Base-by-base conservation (phyloP, 2,888 invertebrate species). In the Hydrotaea cyrtoneurina region DNA sequence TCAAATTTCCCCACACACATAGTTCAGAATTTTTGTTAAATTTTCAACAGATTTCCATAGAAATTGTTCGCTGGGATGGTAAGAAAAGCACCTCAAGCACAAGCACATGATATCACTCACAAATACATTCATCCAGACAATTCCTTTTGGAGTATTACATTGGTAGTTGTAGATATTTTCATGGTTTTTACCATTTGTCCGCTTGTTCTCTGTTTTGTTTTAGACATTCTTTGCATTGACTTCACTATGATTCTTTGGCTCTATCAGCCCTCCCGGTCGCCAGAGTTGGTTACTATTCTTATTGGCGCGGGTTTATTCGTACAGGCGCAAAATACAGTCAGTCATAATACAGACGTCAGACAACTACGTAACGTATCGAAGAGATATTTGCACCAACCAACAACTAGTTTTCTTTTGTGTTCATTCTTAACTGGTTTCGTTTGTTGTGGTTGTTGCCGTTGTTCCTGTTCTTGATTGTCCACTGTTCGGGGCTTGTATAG, bases 331-430 rank as follows among this genome's bases (percentile, higher is more conserved):
- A 31, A 31, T 31, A 62, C 31, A 62, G 31, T 11, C 62, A n/a
- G 5, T 26, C 50, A 50, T 15, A n/a, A n/a, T 13, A 13, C 43
- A 13, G 43, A 13, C 15, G 43, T 13, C n/a, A 50, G 13, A 11
- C 46, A 26, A 76, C n/a, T 46, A 36, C 43, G 31, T 66, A 39
- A 50, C n/a, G 50, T 66, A 36, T 66, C 1, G 15, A 15, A 64
- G 23, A 21, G 59, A 15, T 80, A 84, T 84, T 84, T 80, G 71
- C 78, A n/a, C n/a, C n/a, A n/a, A n/a, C n/a, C n/a, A n/a, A n/a
- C 75, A 84, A 84, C 78, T 39, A 84, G 84, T 81, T 84, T 84
- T 59, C 26, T 23, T 59, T 15, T 50, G 15, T 50, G 50, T 1
- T 43, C 50, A 2, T 26, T 59, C 59, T 75, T 75, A 81, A 81